Evolutionary conservation across 2,888 invertebrate genomes (phyloP), one percentile per base, ranked within the genome.

Genomic region (Disparrhopalites patrizii): DNA sequence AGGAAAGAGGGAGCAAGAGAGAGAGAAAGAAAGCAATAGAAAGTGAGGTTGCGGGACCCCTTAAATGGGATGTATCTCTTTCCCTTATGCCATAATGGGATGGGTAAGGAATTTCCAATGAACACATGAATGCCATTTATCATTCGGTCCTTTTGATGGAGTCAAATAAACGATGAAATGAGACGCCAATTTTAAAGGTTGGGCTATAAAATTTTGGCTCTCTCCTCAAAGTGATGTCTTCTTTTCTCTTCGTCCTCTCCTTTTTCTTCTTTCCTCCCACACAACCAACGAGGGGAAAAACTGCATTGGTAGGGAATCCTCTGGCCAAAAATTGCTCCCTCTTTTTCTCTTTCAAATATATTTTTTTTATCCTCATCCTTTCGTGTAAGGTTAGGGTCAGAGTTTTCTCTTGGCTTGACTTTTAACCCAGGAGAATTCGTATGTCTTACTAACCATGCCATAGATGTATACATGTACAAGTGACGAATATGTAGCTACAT

Each of bases 181-280:
- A 56, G 56, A 56, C 56, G 56, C 56, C 56, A 56, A 56, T 56
- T 56, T 56, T 56, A 56, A 56, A 56, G 56, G 56, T 56, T 56
- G 38, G 38, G 38, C 56, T 10, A 56, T 56, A 56, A 56, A 56
- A 56, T 56, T 30, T 56, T 56, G 36, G 23, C 36, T 31, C 36
- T 56, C 33, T 56, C 55, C 25, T n/a, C n/a, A n/a, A n/a, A n/a
- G n/a, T n/a, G n/a, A n/a, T n/a, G n/a, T n/a, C n/a, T n/a, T n/a
- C 23, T 23, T 20, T 36, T n/a, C 20, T n/a, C 43, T 43, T 43
- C n/a, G 7, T 4, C n/a, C 55, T 25, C 27, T 18, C 36, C 36
- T 8, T 56, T 20, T 56, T 20, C 38, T 20, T 33, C 25, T 56
- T n/a, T 33, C 23, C 31, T 33, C n/a, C 55, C 3, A 15, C 47